Base-by-base conservation (phyloP, 2,888 invertebrate species). In the Platypus cylindrus region DNA sequence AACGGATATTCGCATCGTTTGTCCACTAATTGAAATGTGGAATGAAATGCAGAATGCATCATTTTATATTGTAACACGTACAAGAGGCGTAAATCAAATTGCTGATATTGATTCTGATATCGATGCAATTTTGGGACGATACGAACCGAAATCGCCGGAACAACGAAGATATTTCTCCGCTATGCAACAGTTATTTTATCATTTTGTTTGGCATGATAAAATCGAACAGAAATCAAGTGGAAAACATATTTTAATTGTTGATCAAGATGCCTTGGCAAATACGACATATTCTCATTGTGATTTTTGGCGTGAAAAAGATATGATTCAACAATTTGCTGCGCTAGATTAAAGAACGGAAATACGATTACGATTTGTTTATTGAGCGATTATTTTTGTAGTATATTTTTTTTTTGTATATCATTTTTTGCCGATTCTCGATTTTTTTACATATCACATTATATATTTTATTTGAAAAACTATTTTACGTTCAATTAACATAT, bases 141-240 rank as follows among this genome's bases (percentile, higher is more conserved):
- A 79, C 48, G 75, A 77, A 39, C 75, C 79, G 1, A 73, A 73
- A 47, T 75, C 75, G 23, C 73, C 77, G 0, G 78, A 79, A 48
- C 82, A 84, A 53, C 70, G 78, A 25, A 68, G 79, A 12, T 86
- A 75, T 53, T 73, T 81, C 46, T 71, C 78, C 1, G 78, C 84
- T 8, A 80, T 87, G 68, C 84, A 85, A 53, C 75, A 78, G 44
- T 60, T 85, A 17, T 89, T 89, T 60, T 85, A 84, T 59, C 74
- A 80, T 49, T 89, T 73, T 50, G 82, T 85, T 2, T 74, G 78
- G 68, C 74, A 79, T 45, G 85, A 82, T n/a, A 71, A 68, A 44
- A 64, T 82, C 36, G 71, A 74, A n/a, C 68, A 71, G 5, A 72
- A 72, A 36, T 14, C 13, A 11, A 17, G 17, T 5, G 59, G 57